Base-by-base conservation (phyloP, 2,888 invertebrate genomes). In the Drosophila atroscutellata region DNA sequence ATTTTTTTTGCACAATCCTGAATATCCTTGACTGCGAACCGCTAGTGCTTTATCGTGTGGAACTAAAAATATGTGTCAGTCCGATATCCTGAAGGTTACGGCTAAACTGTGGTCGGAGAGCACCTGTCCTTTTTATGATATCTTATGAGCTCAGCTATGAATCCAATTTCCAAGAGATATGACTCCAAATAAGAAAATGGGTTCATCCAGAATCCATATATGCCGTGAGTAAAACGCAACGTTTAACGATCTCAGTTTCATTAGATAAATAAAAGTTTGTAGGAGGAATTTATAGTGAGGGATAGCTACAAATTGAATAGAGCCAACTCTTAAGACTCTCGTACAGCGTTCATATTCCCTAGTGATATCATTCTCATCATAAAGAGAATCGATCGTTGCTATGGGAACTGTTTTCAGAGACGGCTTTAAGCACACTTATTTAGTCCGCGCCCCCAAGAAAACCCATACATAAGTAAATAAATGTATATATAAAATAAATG, bases 401-500 rank as follows among this genome's bases (percentile, higher is more conserved):
- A n/a, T n/a, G n/a, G n/a, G n/a, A 37, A 2, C 8, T 26, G 7
- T 18, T 49, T 26, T 18, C 49, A 26, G 1, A 18, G 49, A 26
- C 5, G 15, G 9, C 6, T 37, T 11, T 13, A 18, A 26, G 36
- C 24, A 2, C 34, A 24, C 45, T 20, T 7, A 20, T 20, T 45
- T 20, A 11, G 11, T 11, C 42, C 11, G 11, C 20, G 11, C 20
- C 11, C 20, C 20, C 11, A 20, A 20, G 42, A 20, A 42, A 42
- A 20, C 0, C 5, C 20, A 42, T 36, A 36, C 1, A 5, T 15
- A 36, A 36, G 36, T 15, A 15, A 36, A 36, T 39, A 51, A 60
- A 37, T 50, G 15, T 30, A 13, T 36, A 52, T 54, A 42, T 45
- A 3, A 36, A 7, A 61, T 36, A 55, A 30, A 63, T 37, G 36